Evolutionary conservation across 2,797 vertebrate species (phyloP).

Genomic region (Melanotaenia trifasciata): DNA sequence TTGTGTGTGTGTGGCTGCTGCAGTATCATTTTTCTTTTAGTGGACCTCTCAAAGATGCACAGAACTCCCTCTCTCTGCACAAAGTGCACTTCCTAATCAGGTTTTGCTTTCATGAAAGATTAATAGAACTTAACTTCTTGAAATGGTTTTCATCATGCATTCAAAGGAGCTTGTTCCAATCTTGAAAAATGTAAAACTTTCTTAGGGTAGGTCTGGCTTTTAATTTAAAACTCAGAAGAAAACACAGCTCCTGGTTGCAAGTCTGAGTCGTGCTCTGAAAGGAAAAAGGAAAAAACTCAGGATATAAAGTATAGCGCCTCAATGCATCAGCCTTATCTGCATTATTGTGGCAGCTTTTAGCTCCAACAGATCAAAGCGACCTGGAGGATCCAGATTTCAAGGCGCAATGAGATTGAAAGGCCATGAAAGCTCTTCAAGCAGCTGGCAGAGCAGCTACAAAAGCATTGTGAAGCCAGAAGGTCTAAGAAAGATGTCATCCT

Average conservation of each 20-base stretch:
- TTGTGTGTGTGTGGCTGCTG: slow-evolving; percentile 2
- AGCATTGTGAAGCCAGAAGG: slow-evolving; percentile 4
- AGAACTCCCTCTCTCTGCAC: neutral
- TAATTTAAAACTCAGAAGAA: neutral
- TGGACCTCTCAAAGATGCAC: slow-evolving; percentile 3
- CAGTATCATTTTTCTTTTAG: neutral
- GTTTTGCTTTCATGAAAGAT: slow-evolving; percentile 23
- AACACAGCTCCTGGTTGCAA: neutral
- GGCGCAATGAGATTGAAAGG: slow-evolving; percentile 10
- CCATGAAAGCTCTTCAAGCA: slow-evolving; percentile 4
- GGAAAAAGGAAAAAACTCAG: neutral
- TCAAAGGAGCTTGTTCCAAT: slow-evolving; percentile 1
- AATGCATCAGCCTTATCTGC: neutral
- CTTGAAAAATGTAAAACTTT: neutral
- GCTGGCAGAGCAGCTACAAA: slow-evolving; percentile 22
- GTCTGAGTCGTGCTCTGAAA: neutral
- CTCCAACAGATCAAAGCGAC: slow-evolving; percentile 27
- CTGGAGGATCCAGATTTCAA: slow-evolving; percentile 1
- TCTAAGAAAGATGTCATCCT: slow-evolving; percentile 31
- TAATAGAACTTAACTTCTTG: slow-evolving; percentile 3
- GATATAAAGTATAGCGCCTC: neutral
- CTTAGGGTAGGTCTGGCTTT: slow-evolving; percentile 4
- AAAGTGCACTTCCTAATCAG: slow-evolving; percentile 13
- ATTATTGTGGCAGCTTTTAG: slow-evolving; percentile 22
- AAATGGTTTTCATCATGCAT: neutral